Percentiles rank a stretch among this genome's conserved stretches.
phyloP scores from a whole-genome alignment of 92 coral and sea anemone genomes.

The Meandrina meandrites region DNA sequence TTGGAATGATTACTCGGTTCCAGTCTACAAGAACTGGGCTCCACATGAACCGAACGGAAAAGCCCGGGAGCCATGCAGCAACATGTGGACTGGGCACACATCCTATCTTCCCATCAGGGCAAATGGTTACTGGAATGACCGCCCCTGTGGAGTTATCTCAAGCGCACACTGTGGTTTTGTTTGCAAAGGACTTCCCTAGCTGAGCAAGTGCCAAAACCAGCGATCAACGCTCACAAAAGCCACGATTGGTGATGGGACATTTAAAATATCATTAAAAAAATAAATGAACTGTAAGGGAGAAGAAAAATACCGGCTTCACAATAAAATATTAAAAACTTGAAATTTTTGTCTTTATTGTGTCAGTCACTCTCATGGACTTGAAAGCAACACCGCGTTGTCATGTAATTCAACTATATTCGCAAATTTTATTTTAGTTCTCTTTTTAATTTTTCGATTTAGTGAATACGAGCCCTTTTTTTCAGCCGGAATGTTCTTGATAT shows the following conservation, averaged over 20 bases:
- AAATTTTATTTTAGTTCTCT: too few species aligned
- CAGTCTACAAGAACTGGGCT: slow-evolving; percentile 35
- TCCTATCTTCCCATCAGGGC: not conserved
- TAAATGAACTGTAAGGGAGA: not conserved
- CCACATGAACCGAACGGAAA: slow-evolving; percentile 26
- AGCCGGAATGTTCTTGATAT: too few species aligned
- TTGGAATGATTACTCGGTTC: slow-evolving; percentile 38
- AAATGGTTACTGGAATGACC: slow-evolving; percentile 40
- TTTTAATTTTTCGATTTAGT: too few species aligned
- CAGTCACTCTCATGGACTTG: too few species aligned
- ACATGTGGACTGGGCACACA: slow-evolving; percentile 12
- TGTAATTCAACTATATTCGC: too few species aligned
- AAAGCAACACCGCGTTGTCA: too few species aligned
- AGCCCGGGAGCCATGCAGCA: slow-evolving; percentile 16
- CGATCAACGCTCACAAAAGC: not conserved
- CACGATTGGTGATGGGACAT: not conserved
- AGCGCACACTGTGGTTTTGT: not conserved
- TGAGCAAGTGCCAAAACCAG: not conserved
- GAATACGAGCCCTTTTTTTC: too few species aligned
- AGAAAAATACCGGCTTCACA: not conserved
- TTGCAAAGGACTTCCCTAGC: not conserved
- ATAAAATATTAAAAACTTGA: not conserved
- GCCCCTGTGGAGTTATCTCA: not conserved
- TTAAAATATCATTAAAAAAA: not conserved
- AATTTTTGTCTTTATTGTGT: not conserved